Percentiles rank a stretch among this genome's conserved stretches.
Conservation (phyloP, 2,888 invertebrate species). For the Noctua janthina region DNA sequence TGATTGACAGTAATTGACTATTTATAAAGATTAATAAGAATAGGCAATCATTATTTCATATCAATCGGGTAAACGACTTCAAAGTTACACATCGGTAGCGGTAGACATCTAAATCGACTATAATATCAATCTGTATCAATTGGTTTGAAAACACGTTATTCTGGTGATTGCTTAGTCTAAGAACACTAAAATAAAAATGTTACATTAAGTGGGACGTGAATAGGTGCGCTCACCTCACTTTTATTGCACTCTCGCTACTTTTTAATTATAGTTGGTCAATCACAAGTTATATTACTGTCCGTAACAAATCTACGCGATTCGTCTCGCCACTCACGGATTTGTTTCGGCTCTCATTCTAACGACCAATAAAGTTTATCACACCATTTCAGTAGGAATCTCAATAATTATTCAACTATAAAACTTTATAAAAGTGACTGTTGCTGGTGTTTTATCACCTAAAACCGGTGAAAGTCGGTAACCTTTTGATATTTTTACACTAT, state of each 20-base stretch:
- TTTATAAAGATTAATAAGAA: conserved; percentile 61
- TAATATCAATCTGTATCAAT: conserved; percentile 56
- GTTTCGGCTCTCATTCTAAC: conserved; percentile 83
- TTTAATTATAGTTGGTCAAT: conserved; percentile 87
- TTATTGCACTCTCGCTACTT: conserved; percentile 82
- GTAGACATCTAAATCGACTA: conserved; percentile 52
- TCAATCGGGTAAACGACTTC: conserved; percentile 60
- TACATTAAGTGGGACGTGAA: conserved; percentile 52
- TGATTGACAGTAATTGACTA: conserved; percentile 69
- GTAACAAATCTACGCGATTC: conserved; percentile 81
- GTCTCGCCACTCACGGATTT: conserved; percentile 83
- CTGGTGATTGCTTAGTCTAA: conserved; percentile 48
- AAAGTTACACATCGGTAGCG: conserved; percentile 61
- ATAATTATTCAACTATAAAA: conserved; percentile 84
- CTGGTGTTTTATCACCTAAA: conserved; percentile 74
- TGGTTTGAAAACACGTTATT: conserved; percentile 50
- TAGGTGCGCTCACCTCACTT: conserved; percentile 68
- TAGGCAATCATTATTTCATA: conserved; percentile 51
- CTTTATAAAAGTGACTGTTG: conserved; percentile 78
- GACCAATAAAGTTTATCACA: conserved; percentile 88
- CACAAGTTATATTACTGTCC: conserved; percentile 77
- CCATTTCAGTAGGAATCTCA: conserved; percentile 87
- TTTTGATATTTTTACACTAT: conserved; percentile 67
- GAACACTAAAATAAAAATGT: conserved; percentile 42
- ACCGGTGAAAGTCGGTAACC: conserved; percentile 78